Base-by-base conservation (phyloP, 2,797 vertebrate species). In the Danio kyathit region DNA sequence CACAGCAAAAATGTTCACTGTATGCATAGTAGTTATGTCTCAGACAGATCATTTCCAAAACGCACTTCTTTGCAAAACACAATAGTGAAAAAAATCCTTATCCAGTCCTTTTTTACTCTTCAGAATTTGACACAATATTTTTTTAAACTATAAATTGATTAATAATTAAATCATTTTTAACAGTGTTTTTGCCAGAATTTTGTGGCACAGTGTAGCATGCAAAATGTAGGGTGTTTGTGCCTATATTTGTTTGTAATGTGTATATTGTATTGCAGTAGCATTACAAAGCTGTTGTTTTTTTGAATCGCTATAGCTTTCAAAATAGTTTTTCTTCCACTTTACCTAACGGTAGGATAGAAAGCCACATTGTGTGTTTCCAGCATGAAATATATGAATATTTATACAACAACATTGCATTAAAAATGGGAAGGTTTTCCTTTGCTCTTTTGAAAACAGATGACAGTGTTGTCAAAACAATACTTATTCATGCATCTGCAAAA, bases 281-380 rank as follows among this genome's bases (percentile, higher is more conserved):
- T 11, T 29, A 10, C 2, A 59, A 29, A 59, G 21, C 52, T 54
- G 5, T 70, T 10, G 10, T 12, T 71, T 14, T 14, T 71, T 8
- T 19, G 16, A 13, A 40, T 14, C 54, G 16, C 79, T 73, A 76
- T 46, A 56, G 43, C 67, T 87, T 82, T 70, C 67, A 74, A 84
- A 83, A 80, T 83, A 74, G 46, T 72, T 72, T 57, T 19, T 48
- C 64, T 7, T 56, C 48, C 80, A 29, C n/a, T 59, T 67, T 67
- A 48, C 74, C 51, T 82, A 29, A 56, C 65, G 71, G 63, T 21
- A 70, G 65, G 43, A 74, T 40, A 73, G 19, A 80, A 48, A 72
- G 13, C 14, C 41, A 19, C 63, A 29, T 16, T 13, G 2, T 49
- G 51, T 64, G 54, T 77, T 54, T 71, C 14, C 48, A 44, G 40